Evolutionary conservation across 1,140 invertebrate genomes (phyloP).

Genomic region (Mercenaria mercenaria): DNA sequence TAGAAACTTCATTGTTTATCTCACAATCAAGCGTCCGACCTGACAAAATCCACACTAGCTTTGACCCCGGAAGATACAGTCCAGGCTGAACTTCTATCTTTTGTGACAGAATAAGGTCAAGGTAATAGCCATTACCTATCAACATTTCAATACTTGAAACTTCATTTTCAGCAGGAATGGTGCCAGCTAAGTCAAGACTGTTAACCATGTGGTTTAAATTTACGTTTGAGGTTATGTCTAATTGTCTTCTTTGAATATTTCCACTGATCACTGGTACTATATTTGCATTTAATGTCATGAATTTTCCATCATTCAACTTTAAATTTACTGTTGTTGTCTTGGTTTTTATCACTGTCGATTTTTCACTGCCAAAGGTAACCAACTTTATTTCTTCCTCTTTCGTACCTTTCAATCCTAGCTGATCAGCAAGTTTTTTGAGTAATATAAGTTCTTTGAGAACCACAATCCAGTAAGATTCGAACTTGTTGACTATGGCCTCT

Average conservation of each 20-base stretch:
- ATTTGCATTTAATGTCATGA: neutral
- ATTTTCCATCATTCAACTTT: constrained; percentile 33
- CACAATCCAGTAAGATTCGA: neutral
- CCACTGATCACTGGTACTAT: constrained; percentile 43
- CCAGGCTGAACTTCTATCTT: constrained; percentile 26
- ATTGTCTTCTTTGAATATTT: constrained; percentile 12
- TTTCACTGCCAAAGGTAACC: constrained; percentile 6
- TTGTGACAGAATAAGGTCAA: neutral
- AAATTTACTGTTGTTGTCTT: neutral
- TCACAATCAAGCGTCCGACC: neutral
- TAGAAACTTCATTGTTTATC: neutral
- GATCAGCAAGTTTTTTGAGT: neutral
- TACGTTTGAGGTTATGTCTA: neutral
- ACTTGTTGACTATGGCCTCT: neutral
- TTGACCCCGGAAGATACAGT: constrained; percentile 28
- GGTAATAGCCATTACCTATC: constrained; percentile 45
- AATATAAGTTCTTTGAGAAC: constrained; percentile 31
- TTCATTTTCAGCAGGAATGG: constrained; percentile 6
- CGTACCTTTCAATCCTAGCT: neutral
- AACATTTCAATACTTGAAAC: neutral
- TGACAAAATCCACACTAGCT: neutral
- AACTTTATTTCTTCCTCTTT: constrained; percentile 19
- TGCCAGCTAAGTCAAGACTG: constrained; percentile 28
- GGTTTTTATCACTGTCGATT: neutral
- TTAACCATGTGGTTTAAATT: neutral